Percentiles rank a stretch among this genome's conserved stretches.
These are phyloP conservation scores for Mesocentrotus franciscanus DNA, from an alignment of 53 echinoderm and acorn worm species.

Conservation along the genomic window DNA sequence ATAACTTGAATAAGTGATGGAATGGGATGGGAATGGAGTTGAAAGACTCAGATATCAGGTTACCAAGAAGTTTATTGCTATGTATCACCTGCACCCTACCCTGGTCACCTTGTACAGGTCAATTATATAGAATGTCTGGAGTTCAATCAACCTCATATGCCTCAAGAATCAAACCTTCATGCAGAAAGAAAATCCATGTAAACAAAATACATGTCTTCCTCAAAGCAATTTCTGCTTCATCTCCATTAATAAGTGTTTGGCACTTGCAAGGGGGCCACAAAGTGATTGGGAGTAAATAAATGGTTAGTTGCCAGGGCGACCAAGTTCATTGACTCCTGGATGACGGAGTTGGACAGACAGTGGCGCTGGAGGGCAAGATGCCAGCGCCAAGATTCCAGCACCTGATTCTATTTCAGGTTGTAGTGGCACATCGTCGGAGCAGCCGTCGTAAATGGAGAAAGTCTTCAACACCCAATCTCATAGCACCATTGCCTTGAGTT, in stretches of 20 bases:
- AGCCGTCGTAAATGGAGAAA: conserved; percentile 11
- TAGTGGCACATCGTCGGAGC: neutral
- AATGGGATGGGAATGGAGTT: neutral
- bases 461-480: conserved; percentile 27
- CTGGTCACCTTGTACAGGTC: neutral
- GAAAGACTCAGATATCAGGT: neutral
- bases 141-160: neutral
- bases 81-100: neutral
- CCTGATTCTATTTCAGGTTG: conserved; percentile 45
- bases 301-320: conserved; percentile 57
- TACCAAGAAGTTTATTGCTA: neutral
- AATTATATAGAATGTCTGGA: neutral
- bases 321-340: conserved; percentile 59
- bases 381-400: conserved; percentile 24
- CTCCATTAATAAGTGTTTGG: conserved; percentile 54
- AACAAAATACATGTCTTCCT: conserved; percentile 32
- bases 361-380: conserved; percentile 39
- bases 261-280: conserved; percentile 53
- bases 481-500: neutral
- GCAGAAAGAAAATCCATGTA: conserved; percentile 1
- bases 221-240: conserved; percentile 26
- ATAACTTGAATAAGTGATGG: neutral
- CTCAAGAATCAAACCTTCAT: conserved; percentile 14
- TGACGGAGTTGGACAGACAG: conserved; percentile 16
- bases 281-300: conserved; percentile 57